Conservation (phyloP, 2,797 vertebrate genomes). For the Synaphobranchus kaupii region DNA sequence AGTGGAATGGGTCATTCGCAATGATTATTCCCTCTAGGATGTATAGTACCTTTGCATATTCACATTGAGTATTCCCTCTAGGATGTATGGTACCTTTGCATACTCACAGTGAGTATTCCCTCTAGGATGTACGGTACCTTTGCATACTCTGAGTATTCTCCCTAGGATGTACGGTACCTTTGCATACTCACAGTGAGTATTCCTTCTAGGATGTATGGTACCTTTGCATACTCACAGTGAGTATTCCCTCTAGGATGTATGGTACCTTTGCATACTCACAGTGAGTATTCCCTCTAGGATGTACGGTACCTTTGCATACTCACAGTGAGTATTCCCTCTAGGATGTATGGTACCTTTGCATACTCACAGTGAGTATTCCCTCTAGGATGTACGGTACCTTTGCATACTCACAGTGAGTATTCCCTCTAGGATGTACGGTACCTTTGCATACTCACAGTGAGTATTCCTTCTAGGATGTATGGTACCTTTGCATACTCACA, state of each 20-base stretch:
- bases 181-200: too few relatives aligned
- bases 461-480: too few relatives aligned
- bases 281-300: too few relatives aligned
- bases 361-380: too few relatives aligned
- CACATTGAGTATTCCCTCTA: neutral
- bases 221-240: slow-evolving; percentile 92
- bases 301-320: slow-evolving; percentile 86
- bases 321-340: too few relatives aligned
- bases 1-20: neutral
- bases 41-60: slow-evolving; percentile 84
- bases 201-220: too few relatives aligned
- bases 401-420: too few relatives aligned
- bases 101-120: too few relatives aligned
- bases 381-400: slow-evolving; percentile 84
- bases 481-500: slow-evolving; percentile 89
- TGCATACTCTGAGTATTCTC: too few relatives aligned
- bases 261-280: slow-evolving; percentile 89
- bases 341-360: slow-evolving; percentile 80
- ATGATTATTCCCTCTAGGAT: too few relatives aligned
- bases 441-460: slow-evolving; percentile 92
- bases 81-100: slow-evolving; percentile 73
- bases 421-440: too few relatives aligned
- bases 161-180: slow-evolving; percentile 84
- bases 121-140: slow-evolving; percentile 84
- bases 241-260: too few relatives aligned